Percentiles rank a stretch among this genome's conserved stretches.
Evolutionary conservation across 2,113 vertebrate species (phyloP).

Genomic region (Climacteris rufus): DNA sequence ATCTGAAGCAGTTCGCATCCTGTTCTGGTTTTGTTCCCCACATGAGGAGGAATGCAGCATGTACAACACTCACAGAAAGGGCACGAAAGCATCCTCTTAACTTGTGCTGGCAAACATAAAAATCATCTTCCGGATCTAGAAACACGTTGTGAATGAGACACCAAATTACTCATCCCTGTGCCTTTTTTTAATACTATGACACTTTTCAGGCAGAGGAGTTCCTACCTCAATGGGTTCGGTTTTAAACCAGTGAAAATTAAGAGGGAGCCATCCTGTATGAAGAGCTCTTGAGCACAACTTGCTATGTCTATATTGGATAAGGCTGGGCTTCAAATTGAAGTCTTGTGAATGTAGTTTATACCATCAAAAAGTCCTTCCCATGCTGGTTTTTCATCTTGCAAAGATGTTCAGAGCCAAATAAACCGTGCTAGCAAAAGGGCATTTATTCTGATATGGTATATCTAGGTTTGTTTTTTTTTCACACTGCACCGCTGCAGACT

Average conservation of each 20-base stretch:
- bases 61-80: not conserved
- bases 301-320: not conserved
- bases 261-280: not conserved
- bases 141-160: not conserved
- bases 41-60: not conserved
- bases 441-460: not conserved
- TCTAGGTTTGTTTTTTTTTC: not conserved
- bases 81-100: not conserved
- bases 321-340: not conserved
- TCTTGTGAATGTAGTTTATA: not conserved
- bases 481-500: not conserved
- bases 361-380: not conserved
- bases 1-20: conserved; percentile 41
- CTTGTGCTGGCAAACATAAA: not conserved
- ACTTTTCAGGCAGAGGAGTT: not conserved
- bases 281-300: not conserved
- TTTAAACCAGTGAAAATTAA: not conserved
- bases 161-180: not conserved
- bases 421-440: not conserved
- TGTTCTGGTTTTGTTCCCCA: not conserved
- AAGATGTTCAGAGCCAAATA: not conserved
- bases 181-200: not conserved
- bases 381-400: not conserved
- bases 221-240: not conserved
- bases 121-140: not conserved